These are phyloP conservation scores for Rhinophrynus dorsalis DNA, from an alignment of 2,797 vertebrate species.

Conservation along the genomic window DNA sequence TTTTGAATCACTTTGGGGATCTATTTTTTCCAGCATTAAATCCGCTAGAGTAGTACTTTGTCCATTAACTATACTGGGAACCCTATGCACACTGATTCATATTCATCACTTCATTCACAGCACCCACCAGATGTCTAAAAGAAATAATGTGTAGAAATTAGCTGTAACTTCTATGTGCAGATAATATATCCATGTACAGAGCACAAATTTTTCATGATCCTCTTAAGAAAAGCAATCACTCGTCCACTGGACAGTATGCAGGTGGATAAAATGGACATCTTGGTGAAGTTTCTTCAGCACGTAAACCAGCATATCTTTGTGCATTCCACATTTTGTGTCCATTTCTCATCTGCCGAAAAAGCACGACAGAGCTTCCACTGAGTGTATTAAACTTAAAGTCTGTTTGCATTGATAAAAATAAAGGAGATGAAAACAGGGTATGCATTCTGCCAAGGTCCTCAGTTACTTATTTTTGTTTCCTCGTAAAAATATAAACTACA, in stretches of 20 bases:
- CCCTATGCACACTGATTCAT: neutral
- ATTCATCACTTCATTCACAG: neutral
- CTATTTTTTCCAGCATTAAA: neutral
- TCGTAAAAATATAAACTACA: conserved; percentile 68
- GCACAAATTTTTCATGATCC: neutral
- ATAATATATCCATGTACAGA: neutral
- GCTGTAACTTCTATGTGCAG: neutral
- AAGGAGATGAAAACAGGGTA: neutral
- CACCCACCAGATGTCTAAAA: neutral
- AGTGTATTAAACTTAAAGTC: neutral
- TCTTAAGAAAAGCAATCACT: neutral
- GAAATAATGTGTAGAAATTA: neutral
- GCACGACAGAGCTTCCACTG: neutral
- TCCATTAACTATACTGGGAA: neutral
- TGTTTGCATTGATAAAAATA: neutral
- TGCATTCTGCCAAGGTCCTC: conserved; percentile 38
- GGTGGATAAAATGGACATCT: neutral
- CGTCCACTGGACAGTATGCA: neutral
- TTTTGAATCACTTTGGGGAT: neutral
- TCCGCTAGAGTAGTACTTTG: neutral
- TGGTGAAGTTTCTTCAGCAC: neutral
- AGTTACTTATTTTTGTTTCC: conserved; percentile 45
- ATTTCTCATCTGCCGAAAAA: neutral
- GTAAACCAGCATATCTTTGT: neutral
- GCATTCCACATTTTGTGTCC: neutral